These are phyloP conservation scores for Malthinus flaveolus DNA, from an alignment of 2,888 invertebrate species.

Conservation along the genomic window DNA sequence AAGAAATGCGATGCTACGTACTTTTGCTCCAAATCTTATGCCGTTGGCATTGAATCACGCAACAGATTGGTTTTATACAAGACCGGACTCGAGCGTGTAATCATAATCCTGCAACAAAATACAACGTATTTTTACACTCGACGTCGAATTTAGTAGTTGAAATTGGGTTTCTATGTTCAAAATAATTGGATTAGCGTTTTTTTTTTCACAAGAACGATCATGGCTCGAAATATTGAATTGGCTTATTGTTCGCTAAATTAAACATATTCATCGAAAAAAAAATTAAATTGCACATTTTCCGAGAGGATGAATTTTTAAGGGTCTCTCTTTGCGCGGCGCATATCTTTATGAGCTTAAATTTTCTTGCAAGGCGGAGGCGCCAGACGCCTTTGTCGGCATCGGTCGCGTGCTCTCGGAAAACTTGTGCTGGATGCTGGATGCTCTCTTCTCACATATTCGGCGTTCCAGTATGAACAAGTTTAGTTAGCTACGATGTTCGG, in stretches of 20 bases:
- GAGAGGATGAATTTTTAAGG: conserved; percentile 42
- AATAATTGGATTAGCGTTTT: conserved; percentile 30
- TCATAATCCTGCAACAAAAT: conserved; percentile 39
- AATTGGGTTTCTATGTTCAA: conserved; percentile 32
- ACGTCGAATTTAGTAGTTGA: conserved; percentile 31
- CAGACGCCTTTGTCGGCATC: conserved; percentile 38
- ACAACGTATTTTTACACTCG: conserved; percentile 16
- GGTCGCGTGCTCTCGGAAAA: conserved; percentile 49
- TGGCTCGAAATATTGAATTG: conserved; percentile 35
- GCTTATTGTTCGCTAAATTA: conserved; percentile 50
- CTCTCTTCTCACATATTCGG: conserved; percentile 39
- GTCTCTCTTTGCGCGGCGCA: conserved; percentile 35
- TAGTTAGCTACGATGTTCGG: conserved; percentile 44
- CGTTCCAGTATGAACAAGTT: conserved; percentile 45
- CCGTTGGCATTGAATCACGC: conserved; percentile 41
- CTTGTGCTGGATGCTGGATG: conserved; percentile 39
- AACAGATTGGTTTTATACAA: conserved; percentile 45
- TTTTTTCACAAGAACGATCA: conserved; percentile 24
- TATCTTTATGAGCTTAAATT: conserved; percentile 36
- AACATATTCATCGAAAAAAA: conserved; percentile 45
- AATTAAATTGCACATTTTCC: conserved; percentile 43
- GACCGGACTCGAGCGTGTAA: conserved; percentile 41
- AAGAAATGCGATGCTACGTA: not conserved
- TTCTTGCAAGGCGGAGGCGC: conserved; percentile 37
- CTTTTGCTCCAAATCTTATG: not conserved